Conservation (phyloP, 2,797 vertebrate genomes). For the Pempheris klunzingeri region DNA sequence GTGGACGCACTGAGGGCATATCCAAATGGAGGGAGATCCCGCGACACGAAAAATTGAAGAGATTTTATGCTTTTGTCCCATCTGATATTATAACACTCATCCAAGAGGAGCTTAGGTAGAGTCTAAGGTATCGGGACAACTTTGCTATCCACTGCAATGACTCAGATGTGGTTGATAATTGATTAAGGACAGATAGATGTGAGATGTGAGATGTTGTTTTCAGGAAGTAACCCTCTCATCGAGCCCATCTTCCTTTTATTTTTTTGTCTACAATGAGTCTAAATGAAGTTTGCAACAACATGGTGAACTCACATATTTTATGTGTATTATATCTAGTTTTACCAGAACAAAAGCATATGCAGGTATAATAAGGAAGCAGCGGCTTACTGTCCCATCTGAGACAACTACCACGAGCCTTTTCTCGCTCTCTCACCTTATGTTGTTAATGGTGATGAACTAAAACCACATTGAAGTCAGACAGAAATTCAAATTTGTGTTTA, state of each 20-base stretch:
- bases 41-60: background rate
- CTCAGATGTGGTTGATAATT: background rate
- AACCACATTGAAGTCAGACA: slow-evolving; percentile 14
- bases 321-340: background rate
- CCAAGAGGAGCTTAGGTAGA: background rate
- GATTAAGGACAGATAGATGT: background rate
- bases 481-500: slow-evolving; percentile 33
- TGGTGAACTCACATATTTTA: background rate
- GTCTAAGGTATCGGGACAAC: background rate
- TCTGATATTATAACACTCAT: background rate
- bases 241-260: background rate
- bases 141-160: background rate
- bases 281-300: background rate
- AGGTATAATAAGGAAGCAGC: background rate
- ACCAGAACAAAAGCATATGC: background rate
- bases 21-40: background rate
- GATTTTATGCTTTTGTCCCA: slow-evolving; percentile 1
- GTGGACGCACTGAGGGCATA: background rate
- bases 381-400: slow-evolving; percentile 8
- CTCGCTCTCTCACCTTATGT: background rate
- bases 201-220: background rate
- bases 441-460: slow-evolving; percentile 13
- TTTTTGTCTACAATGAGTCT: slow-evolving; percentile 1
- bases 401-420: background rate
- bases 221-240: background rate